Evolutionary conservation across 2,797 vertebrate genomes (phyloP).

Genomic region (Takifugu ocellatus): DNA sequence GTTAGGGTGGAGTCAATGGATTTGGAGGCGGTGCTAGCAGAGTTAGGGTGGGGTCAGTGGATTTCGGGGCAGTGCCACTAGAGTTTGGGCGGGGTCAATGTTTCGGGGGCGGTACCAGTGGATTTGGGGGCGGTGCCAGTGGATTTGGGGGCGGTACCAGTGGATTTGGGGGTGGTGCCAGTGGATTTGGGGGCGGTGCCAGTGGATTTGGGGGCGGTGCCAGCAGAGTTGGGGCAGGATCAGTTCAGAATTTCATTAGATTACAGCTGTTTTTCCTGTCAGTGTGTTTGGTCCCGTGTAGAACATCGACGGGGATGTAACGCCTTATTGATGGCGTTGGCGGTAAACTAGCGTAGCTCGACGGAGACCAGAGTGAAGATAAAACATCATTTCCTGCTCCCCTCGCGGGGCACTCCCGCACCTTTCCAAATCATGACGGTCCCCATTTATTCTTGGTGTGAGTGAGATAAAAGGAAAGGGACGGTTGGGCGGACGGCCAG

Average conservation of each 20-base stretch:
- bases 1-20: not conserved
- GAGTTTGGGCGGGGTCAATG: no score
- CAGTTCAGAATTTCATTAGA: slow-evolving; percentile 44
- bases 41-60: no score
- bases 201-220: not conserved
- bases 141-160: not conserved
- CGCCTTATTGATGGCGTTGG: slow-evolving; percentile 53
- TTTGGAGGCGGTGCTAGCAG: no score
- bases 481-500: slow-evolving; percentile 54
- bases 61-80: not conserved
- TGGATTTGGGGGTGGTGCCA: not conserved
- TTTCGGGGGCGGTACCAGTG: not conserved
- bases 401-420: slow-evolving; percentile 1
- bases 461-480: slow-evolving; percentile 60
- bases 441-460: slow-evolving; percentile 28
- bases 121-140: slow-evolving; percentile 6
- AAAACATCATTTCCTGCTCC: slow-evolving; percentile 47
- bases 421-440: slow-evolving; percentile 25
- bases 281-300: slow-evolving; percentile 17
- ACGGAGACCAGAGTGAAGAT: slow-evolving; percentile 58
- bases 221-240: not conserved
- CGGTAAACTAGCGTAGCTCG: slow-evolving; percentile 45
- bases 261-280: slow-evolving; percentile 39
- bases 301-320: slow-evolving; percentile 18
- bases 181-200: slow-evolving; percentile 5